Evolutionary conservation across 1,140 invertebrate species (phyloP), one percentile per base, ranked within the genome.

Genomic region (Battus philenor): DNA sequence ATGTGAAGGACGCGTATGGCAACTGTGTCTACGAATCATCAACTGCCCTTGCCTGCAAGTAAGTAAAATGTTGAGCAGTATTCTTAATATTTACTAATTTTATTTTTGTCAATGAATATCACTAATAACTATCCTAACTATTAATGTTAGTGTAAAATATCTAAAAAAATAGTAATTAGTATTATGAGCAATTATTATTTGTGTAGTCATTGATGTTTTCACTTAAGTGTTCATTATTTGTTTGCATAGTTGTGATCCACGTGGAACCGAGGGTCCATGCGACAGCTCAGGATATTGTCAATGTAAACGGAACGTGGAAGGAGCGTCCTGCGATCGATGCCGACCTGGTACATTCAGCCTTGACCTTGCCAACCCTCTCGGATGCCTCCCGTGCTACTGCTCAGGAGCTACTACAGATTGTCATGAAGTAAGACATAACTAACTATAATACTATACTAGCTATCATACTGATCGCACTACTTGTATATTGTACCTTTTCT

Each of bases 341-440:
- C 89, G 92, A 17, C 79, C 87, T 6, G 95, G 95, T 1, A 96
- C 93, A 2, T 99, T 95, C 71, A 93, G 95, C 38, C 83, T 99
- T 0, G 90, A 92, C 5, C 68, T 65, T 0, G 67, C 84, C 8
- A 94, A 97, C 78, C 89, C 91, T 3, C 87, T 92, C 27, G 98
- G 98, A 2, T 99, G 98, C 77, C 89, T 90, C 27, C 85, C 92
- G 31, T 99, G 98, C 80, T 99, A 93, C 86, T 99, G 98, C 82
- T 98, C 95, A 48, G 95, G 95, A 3, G 90, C 96, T 5, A 90
- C 93, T 0, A 87, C 87, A 8, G 85, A 92, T 7, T 99, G 97
- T 72, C 88, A 89, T 68, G 84, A 92, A 58, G 82, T 86, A 62
- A 52, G 47, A 6, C 2, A 12, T n/a, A n/a, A n/a, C n/a, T n/a